These are phyloP conservation scores for Brachypodius melanocephalos DNA, from an alignment of 2,113 vertebrate species.

Conservation along the genomic window DNA sequence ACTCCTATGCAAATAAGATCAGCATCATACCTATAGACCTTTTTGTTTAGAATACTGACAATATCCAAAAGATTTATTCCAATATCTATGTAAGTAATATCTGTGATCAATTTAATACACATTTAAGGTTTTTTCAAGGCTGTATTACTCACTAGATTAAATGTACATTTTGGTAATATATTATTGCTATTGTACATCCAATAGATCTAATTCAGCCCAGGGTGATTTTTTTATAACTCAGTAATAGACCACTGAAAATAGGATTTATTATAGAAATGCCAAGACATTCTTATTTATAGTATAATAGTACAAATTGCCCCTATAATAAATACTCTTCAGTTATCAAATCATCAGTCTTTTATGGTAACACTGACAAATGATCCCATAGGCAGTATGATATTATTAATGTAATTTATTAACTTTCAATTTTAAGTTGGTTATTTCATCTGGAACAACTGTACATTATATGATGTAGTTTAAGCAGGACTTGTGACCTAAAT, in stretches of 20 bases:
- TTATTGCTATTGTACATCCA: conserved; percentile 54
- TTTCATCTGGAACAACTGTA: conserved; percentile 48
- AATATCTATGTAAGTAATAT: conserved; percentile 24
- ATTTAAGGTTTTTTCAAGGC: conserved; percentile 20
- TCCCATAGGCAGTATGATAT: conserved; percentile 50
- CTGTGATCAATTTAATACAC: conserved; percentile 29
- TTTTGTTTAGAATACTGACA: not conserved
- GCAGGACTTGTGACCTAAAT: not conserved
- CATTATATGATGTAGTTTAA: not conserved
- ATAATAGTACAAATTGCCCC: conserved; percentile 60
- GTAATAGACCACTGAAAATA: conserved; percentile 64
- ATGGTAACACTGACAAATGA: conserved; percentile 61
- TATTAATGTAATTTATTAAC: conserved; percentile 70
- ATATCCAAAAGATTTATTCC: not conserved
- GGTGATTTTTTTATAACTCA: conserved; percentile 67
- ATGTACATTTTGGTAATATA: conserved; percentile 30
- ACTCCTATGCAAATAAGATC: not conserved
- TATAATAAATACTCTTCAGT: conserved; percentile 73
- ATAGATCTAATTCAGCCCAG: conserved; percentile 62
- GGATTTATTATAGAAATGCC: conserved; percentile 72
- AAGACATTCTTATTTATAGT: conserved; percentile 70
- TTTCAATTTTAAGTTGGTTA: conserved; percentile 65
- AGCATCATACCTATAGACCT: not conserved
- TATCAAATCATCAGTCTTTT: conserved; percentile 72
- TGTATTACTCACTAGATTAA: conserved; percentile 14